Evolutionary conservation across 2,888 invertebrate genomes (phyloP).

Genomic region (Oasisia sp.): DNA sequence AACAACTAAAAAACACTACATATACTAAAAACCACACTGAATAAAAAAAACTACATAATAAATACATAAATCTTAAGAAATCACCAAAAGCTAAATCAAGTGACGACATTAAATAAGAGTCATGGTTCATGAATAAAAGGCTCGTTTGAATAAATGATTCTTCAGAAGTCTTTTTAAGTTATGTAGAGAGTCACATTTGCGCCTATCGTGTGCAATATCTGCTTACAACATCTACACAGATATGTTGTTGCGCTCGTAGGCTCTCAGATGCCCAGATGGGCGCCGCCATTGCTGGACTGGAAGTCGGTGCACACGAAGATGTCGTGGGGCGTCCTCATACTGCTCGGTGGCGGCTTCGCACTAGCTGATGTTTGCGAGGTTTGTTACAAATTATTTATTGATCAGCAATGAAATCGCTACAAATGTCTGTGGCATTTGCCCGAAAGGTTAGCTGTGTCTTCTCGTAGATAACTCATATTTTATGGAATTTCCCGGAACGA

Average conservation of each 20-base stretch:
- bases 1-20: no score
- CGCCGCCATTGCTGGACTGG: constrained; percentile 34
- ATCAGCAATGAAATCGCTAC: not conserved
- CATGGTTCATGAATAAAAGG: no score
- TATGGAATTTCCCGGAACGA: not conserved
- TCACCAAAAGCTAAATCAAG: no score
- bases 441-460: not conserved
- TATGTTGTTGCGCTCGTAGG: not conserved
- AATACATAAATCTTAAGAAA: no score
- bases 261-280: constrained; percentile 24
- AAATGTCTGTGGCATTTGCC: not conserved
- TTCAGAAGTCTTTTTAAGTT: no score
- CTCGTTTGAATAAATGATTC: no score
- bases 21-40: no score
- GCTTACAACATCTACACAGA: not conserved
- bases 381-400: not conserved
- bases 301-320: constrained; percentile 32
- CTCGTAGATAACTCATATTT: not conserved
- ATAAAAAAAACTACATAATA: no score
- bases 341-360: constrained; percentile 38
- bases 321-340: constrained; percentile 36
- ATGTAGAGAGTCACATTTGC: no score
- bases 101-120: no score
- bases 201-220: no score
- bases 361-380: constrained; percentile 33